A percentile compares a stretch with the other conserved stretches of the same genome.
Evolutionary conservation across 2,888 invertebrate species (phyloP).

Genomic region (Eristalis intricaria): DNA sequence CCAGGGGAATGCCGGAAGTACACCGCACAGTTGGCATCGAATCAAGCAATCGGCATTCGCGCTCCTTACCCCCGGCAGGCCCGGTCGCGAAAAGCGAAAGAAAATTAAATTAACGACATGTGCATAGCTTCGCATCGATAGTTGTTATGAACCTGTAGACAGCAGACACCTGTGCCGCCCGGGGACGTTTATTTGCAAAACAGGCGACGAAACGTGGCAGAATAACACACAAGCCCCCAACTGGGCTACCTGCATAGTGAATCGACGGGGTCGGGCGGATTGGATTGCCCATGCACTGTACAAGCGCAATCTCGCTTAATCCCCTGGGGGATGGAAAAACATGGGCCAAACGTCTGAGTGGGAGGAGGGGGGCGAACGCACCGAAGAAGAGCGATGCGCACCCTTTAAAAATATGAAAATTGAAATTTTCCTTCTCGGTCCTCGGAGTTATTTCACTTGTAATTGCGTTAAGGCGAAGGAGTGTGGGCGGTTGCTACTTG

Average conservation of each 20-base stretch:
- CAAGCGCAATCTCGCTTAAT: slow-evolving; percentile 10
- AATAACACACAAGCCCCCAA: slow-evolving; percentile 6
- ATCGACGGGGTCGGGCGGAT: neutral
- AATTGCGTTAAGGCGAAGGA: slow-evolving; percentile 1
- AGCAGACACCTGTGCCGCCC: slow-evolving; percentile 2
- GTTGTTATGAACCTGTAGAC: neutral
- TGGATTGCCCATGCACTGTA: neutral
- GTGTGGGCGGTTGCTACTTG: neutral
- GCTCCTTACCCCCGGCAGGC: neutral
- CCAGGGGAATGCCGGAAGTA: neutral
- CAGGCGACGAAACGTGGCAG: slow-evolving; percentile 14
- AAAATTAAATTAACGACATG: slow-evolving; percentile 21
- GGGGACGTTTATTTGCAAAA: slow-evolving; percentile 38
- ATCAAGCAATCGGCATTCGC: neutral
- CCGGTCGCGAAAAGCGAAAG: neutral
- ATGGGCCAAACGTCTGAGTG: neutral
- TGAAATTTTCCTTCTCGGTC: slow-evolving; percentile 35
- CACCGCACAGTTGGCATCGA: neutral
- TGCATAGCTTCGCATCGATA: slow-evolving; percentile 26
- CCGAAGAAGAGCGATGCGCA: slow-evolving; percentile 13
- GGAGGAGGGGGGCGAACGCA: neutral
- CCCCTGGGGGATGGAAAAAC: slow-evolving; percentile 5
- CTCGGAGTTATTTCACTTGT: slow-evolving; percentile 29
- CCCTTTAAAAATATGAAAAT: slow-evolving; percentile 53
- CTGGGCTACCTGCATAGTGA: neutral